Base-by-base conservation (phyloP, 2,888 invertebrate genomes). In the Liposcelis brunnea region DNA sequence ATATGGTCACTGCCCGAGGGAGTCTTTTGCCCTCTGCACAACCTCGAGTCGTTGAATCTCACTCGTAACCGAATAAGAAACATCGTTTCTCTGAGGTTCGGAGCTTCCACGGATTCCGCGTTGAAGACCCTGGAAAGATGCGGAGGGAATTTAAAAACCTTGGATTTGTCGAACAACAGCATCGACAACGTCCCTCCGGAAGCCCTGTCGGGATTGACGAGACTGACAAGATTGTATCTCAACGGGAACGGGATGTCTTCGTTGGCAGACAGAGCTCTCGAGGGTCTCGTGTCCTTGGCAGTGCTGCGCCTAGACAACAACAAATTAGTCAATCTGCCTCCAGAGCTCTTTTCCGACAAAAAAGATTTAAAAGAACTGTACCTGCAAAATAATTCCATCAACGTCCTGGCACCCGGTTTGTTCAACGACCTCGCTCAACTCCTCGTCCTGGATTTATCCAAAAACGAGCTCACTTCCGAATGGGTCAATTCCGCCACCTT, bases 401-500 rank as follows among this genome's bases (percentile, higher is more conserved):
- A 79, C 55, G 82, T 84, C 12, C 64, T 86, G 31, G 83, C 83
- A 42, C 82, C 83, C 8, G 83, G 82, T 18, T 65, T 86, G 48
- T 84, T 87, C 58, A 73, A 76, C 56, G 81, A 81, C 55, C 65
- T 85, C 46, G 70, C 75, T 45, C 80, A 83, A 61, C 68, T 87
- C 43, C 64, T 82, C 43, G 77, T 83, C 49, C 65, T 85, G 49
- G 83, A 85, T 63, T 64, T 85, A 55, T 80, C 82, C 21, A 74
- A 75, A 53, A 85, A 85, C 60, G 81, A 83, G 62, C 65, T 87
- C 49, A 80, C 81, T 2, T 76, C 80, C 42, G 84, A 83, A 58
- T 83, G 82, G 83, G 79, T 83, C 50, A 82, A 80, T 59, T 74
- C 82, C 16, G 80, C 77, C 2, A 84, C 84, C 10, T 85, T 86